phyloP scores from a whole-genome alignment of 2,888 invertebrate genomes.

The Drosophila neotestacea region DNA sequence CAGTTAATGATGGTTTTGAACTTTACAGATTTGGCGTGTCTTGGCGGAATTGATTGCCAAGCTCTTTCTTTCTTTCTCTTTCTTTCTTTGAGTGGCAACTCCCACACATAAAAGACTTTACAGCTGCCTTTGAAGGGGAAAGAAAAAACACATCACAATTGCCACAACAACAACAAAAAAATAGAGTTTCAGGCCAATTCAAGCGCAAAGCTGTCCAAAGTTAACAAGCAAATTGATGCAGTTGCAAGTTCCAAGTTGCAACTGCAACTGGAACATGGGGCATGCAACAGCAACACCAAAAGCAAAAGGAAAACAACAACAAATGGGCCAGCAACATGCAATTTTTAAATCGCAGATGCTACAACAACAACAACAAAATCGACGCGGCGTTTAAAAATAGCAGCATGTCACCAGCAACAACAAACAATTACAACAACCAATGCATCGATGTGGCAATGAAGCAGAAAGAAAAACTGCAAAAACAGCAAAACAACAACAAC shows the following conservation, averaged over 20 bases:
- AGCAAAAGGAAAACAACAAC: slow-evolving; percentile 25
- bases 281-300: background rate
- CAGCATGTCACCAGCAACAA: slow-evolving; percentile 65
- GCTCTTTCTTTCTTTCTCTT: background rate
- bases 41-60: slow-evolving; percentile 64
- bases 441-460: slow-evolving; percentile 70
- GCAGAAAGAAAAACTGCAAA: slow-evolving; percentile 48
- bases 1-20: slow-evolving; percentile 48
- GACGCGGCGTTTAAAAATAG: slow-evolving; percentile 76
- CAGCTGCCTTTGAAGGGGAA: slow-evolving; percentile 41
- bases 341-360: slow-evolving; percentile 66
- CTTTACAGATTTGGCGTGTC: slow-evolving; percentile 37
- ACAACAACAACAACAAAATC: slow-evolving; percentile 31
- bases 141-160: background rate
- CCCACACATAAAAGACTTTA: slow-evolving; percentile 45
- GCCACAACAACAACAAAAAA: slow-evolving; percentile 32
- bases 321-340: slow-evolving; percentile 69
- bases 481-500: slow-evolving; percentile 11
- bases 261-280: slow-evolving; percentile 24
- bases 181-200: slow-evolving; percentile 60
- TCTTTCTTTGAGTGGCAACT: slow-evolving; percentile 37
- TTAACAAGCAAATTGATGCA: slow-evolving; percentile 51
- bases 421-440: slow-evolving; percentile 35
- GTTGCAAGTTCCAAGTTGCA: slow-evolving; percentile 19
- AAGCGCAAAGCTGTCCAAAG: slow-evolving; percentile 70